Evolutionary conservation across 2,888 invertebrate species (phyloP).

Genomic region (Ormia ochracea): DNA sequence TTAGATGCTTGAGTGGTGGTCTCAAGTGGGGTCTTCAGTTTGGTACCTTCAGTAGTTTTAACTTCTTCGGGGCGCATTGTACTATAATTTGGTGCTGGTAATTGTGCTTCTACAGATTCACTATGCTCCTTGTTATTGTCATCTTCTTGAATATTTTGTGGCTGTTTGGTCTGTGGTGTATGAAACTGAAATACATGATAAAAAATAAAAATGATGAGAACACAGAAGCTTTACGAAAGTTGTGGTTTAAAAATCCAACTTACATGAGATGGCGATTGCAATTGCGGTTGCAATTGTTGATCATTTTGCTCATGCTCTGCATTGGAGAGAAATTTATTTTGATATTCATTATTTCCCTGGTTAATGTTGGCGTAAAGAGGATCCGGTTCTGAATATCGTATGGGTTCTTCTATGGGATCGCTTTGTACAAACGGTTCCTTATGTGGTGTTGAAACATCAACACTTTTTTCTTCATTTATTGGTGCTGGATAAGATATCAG

Average conservation of each 20-base stretch:
- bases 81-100: constrained; percentile 71
- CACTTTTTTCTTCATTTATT: constrained; percentile 59
- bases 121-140: constrained; percentile 48
- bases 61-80: constrained; percentile 66
- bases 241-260: neutral
- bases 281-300: constrained; percentile 48
- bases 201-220: neutral
- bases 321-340: neutral
- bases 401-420: constrained; percentile 70
- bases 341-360: neutral
- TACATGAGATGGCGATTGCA: constrained; percentile 59
- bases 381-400: constrained; percentile 78
- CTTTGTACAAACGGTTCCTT: constrained; percentile 71
- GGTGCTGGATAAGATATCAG: constrained; percentile 66
- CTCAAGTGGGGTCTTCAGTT: constrained; percentile 34
- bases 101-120: constrained; percentile 72
- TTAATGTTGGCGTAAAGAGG: constrained; percentile 73
- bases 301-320: neutral
- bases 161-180: constrained; percentile 28
- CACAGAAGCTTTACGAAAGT: neutral
- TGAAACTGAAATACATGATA: constrained; percentile 43
- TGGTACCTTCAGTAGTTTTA: constrained; percentile 1
- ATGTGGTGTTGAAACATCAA: constrained; percentile 67
- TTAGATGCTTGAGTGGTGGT: constrained; percentile 42
- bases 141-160: constrained; percentile 53